Evolutionary conservation across 1,140 invertebrate species (phyloP), one percentile per base, ranked within the genome.

Genomic region (Drosophila willistoni): DNA sequence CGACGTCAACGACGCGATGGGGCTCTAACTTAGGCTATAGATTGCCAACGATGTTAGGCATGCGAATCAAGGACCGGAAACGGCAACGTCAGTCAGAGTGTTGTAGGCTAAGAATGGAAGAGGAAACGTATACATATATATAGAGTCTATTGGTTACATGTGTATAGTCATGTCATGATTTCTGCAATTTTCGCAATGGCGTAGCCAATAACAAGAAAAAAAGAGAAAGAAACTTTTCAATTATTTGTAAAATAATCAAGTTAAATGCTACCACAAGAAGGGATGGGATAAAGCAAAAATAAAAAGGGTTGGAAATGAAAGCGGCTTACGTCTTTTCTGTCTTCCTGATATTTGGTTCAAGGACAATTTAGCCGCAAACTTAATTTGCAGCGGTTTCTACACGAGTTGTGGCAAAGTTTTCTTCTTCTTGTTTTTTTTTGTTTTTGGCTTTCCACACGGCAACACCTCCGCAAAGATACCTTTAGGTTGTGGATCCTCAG

Each of bases 181-280:
- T 86, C 64, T 71, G 79, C 71, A 82, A 83, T 77, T 82, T 83
- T 68, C 73, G 72, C 76, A 86, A 68, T 65, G 67, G 64, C 61
- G 57, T 47, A 47, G 14, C 6, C 7, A 47, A 47, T 14, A 47
- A 14, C 44, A 17, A 47, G 17, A 2, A 19, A 42, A 74, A 66
- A 56, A 79, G 10, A 39, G 36, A 57, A 29, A 68, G 65, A 71
- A 86, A 82, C 83, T 87, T 87, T 87, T 87, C 83, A 87, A 87
- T 87, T 87, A 87, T 87, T 87, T 87, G 79, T 44, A 87, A 87
- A 87, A 87, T 87, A 87, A 87, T 87, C 79, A 87, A 83, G 79
- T 87, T 86, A 86, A 86, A 76, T 87, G 79, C 71, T 76, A 77
- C 83, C 83, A 63, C 77, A 86, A 82, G 25, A 42, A 33, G 47